Base-by-base conservation (phyloP, 2,888 invertebrate species). In the Leucozona laternaria region DNA sequence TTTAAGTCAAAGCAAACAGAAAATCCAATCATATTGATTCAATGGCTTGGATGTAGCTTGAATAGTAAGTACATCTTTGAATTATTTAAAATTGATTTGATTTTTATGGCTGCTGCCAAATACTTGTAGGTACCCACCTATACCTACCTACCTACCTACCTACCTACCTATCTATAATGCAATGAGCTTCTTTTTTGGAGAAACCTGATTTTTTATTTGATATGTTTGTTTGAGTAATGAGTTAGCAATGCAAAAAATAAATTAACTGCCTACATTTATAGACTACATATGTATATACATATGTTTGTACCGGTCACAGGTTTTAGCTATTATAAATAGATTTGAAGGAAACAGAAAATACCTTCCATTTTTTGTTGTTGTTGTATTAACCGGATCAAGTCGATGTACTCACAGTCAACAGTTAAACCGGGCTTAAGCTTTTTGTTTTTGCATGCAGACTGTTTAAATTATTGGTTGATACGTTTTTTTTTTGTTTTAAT, bases 21-120 rank as follows among this genome's bases (percentile, higher is more conserved):
- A 28, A 53, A 53, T 28, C n/a, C 7, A 28, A 53, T 28, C n/a
- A 53, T 25, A 53, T 53, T 25, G 53, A 53, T 53, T 53, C 53
- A 53, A 53, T 53, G 53, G 53, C 53, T 28, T 28, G 10, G 53
- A 50, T 53, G 53, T 53, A 28, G 7, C 50, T 53, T 53, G 53
- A 53, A 53, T 53, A 53, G n/a, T 53, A 53, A 13, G n/a, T 53
- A 53, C 53, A 25, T 28, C 25, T 25, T 53, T 53, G 25, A 53
- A 50, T 50, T 22, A 22, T 13, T 13, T 22, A 25, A 53, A n/a
- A 53, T 15, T 7, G 17, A 53, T 53, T 6, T 8, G n/a, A n/a
- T n/a, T 25, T 13, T 25, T 53, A 53, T 53, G 53, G 6, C 3
- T 53, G 45, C 17, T 17, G 17, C 17, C 45, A 45, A 45, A 45